Evolutionary conservation across 35 echinoderm and acorn worm genomes (phyloP).

Genomic region (Apostichopus californicus): DNA sequence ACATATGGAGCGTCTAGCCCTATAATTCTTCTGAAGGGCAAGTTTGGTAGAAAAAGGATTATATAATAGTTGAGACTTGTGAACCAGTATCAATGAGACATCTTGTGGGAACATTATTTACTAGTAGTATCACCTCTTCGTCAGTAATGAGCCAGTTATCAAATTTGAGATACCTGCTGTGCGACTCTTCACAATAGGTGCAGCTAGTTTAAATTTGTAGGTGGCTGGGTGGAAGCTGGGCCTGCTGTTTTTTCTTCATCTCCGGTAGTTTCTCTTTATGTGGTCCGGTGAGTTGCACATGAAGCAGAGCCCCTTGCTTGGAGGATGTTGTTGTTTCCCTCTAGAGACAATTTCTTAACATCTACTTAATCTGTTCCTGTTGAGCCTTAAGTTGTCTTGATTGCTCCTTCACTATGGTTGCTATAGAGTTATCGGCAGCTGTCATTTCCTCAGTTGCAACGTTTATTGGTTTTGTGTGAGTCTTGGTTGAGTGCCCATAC

Average conservation of each 20-base stretch:
- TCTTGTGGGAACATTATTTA: background rate
- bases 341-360: conserved; percentile 9
- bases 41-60: background rate
- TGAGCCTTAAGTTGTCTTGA: background rate
- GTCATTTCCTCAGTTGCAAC: too few relatives aligned
- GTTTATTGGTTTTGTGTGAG: background rate
- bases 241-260: background rate
- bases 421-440: too few relatives aligned
- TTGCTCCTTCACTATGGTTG: too few relatives aligned
- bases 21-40: background rate
- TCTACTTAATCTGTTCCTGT: conserved; percentile 33
- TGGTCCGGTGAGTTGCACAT: conserved; percentile 19
- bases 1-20: conserved; percentile 50
- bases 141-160: background rate
- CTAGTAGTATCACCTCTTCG: background rate
- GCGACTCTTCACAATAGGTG: conserved; percentile 52
- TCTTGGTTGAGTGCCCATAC: conserved; percentile 33
- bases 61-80: conserved; percentile 7
- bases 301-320: conserved; percentile 8
- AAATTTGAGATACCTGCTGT: background rate
- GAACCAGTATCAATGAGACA: conserved; percentile 19
- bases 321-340: background rate
- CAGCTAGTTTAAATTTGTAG: conserved; percentile 41
- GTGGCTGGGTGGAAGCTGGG: background rate
- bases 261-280: conserved; percentile 55